Evolutionary conservation across 2,113 vertebrate species (phyloP).

Genomic region (Zosterops japonicus): DNA sequence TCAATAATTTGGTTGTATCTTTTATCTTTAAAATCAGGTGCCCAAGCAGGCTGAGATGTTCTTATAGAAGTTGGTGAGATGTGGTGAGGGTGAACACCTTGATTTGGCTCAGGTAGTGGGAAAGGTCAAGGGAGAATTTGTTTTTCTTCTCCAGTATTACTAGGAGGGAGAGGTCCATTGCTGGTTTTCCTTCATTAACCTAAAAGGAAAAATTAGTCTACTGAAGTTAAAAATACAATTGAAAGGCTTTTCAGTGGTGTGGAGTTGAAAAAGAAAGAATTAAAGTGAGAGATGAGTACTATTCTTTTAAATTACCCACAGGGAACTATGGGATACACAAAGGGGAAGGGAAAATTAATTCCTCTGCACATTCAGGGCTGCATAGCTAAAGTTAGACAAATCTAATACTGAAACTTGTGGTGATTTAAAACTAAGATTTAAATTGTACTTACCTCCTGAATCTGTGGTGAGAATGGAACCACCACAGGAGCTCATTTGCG

Average conservation of each 20-base stretch:
- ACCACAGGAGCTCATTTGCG: background rate
- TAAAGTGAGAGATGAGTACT: background rate
- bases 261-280: background rate
- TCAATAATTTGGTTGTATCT: background rate
- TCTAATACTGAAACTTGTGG: background rate
- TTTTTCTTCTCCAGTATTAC: background rate
- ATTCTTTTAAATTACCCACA: background rate
- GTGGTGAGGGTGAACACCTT: background rate
- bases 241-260: background rate
- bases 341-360: background rate
- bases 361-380: background rate
- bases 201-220: background rate
- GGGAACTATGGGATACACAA: background rate
- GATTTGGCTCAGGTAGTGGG: background rate
- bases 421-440: background rate
- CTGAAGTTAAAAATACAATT: background rate
- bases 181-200: background rate
- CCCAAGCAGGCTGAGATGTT: accelerated
- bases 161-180: accelerated
- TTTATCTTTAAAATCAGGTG: background rate
- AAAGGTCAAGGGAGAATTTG: background rate
- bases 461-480: background rate
- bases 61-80: background rate
- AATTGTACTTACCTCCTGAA: background rate
- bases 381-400: background rate